Evolutionary conservation across 2,888 invertebrate genomes (phyloP), one percentile per base, ranked within the genome.

Genomic region (Spisula subtruncata): DNA sequence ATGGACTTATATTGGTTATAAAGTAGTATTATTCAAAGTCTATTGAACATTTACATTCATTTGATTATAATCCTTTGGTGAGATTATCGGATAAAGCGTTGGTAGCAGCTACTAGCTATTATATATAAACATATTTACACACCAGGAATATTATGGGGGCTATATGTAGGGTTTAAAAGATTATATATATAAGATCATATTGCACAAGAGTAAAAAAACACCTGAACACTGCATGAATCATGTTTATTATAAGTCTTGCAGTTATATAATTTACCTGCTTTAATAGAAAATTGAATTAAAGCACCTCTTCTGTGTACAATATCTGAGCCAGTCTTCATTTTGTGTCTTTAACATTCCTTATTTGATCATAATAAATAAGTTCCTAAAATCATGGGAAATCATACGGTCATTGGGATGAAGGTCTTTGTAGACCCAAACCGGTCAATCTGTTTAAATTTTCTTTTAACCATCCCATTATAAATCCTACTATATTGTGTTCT

Each of bases 41-140:
- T 14, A 18, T 25, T 66, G 32, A 75, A 32, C 32, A 75, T 75
- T 35, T 75, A 32, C 32, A 75, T 35, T 75, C 16, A 75, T 75
- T 75, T 14, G 18, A 35, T 32, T 75, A 75, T 75, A 75, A 75
- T 75, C 75, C 25, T 16, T 1, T 75, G 16, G 32, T 35, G 18
- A 75, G 75, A 75, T 75, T 75, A 75, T 14, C 18, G 16, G 35
- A 32, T 32, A 75, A 35, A 75, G 16, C 75, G 16, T 35, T 75
- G 75, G 75, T 32, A 2, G n/a, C n/a, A n/a, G n/a, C n/a, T n/a
- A n/a, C n/a, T n/a, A n/a, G 75, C 14, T 75, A 75, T 35, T 35
- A 32, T 75, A 18, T 18, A 75, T 75, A 75, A 75, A 75, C 75
- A 35, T 75, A 35, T 32, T 35, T 75, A 75, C 60, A 25, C 60